Evolutionary conservation across 2,113 vertebrate genomes (phyloP).

Genomic region (Aviceda subcristata): DNA sequence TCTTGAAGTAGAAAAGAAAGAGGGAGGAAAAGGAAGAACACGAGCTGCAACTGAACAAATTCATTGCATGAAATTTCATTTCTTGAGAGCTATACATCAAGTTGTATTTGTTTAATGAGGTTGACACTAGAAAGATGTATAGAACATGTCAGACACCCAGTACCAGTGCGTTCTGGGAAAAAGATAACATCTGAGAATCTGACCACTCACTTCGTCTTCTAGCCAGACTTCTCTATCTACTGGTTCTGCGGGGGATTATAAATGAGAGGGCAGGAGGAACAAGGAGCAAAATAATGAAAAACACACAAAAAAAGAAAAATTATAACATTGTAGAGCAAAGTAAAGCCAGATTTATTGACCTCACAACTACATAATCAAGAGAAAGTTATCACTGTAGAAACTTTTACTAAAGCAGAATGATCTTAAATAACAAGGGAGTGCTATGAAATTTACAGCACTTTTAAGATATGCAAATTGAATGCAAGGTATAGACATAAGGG

Average conservation of each 20-base stretch:
- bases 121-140: conserved; percentile 90
- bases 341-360: conserved; percentile 79
- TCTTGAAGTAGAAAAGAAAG: not conserved
- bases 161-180: conserved; percentile 85
- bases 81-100: conserved; percentile 88
- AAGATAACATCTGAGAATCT: conserved; percentile 89
- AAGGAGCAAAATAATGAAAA: conserved; percentile 88
- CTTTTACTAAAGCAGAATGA: conserved; percentile 72
- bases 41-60: not conserved
- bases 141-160: conserved; percentile 91
- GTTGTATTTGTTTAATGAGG: conserved; percentile 91
- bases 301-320: conserved; percentile 77
- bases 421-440: conserved; percentile 90
- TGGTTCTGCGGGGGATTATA: conserved; percentile 86
- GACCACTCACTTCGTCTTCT: conserved; percentile 92
- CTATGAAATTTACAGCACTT: conserved; percentile 86
- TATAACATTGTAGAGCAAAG: conserved; percentile 70
- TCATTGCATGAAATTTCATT: conserved; percentile 76
- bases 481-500: conserved; percentile 92
- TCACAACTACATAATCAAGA: conserved; percentile 71
- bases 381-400: conserved; percentile 77
- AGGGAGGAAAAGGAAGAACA: not conserved
- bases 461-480: conserved; percentile 98
- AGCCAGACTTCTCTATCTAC: conserved; percentile 85
- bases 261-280: conserved; percentile 89